These are phyloP conservation scores for Pseudocheirus occidentalis DNA, from an alignment of 2,797 vertebrate species.

Conservation along the genomic window DNA sequence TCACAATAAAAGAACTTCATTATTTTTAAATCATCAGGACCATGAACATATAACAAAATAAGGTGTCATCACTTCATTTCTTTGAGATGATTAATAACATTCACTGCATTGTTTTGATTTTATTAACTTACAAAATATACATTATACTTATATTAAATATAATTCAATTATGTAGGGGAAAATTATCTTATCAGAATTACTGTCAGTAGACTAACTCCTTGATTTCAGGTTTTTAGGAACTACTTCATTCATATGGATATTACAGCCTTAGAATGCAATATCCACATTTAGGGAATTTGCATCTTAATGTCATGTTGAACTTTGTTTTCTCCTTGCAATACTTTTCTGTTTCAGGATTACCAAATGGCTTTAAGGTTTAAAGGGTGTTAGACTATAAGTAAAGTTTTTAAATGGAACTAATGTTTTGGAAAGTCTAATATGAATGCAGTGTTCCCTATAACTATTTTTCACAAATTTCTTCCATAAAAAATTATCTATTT, in stretches of 20 bases:
- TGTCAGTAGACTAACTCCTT: background rate
- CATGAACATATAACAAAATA: constrained; percentile 23
- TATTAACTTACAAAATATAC: background rate
- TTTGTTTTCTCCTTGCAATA: background rate
- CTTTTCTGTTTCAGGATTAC: background rate
- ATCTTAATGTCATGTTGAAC: background rate
- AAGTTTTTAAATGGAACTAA: background rate
- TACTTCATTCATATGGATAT: background rate
- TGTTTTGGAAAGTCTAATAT: background rate
- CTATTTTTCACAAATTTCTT: background rate
- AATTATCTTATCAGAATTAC: background rate
- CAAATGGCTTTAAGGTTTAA: background rate
- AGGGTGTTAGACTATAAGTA: background rate
- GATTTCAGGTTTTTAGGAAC: background rate
- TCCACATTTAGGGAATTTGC: background rate
- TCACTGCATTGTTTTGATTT: background rate
- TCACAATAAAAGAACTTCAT: constrained; percentile 28
- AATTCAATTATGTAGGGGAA: background rate
- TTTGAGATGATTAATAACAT: background rate
- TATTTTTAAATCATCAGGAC: constrained; percentile 68
- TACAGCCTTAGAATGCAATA: background rate
- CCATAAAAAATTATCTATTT: background rate
- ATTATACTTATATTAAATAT: background rate
- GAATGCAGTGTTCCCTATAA: background rate
- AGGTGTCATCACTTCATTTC: background rate